Conservation (phyloP, 1,140 invertebrate genomes). For the Sweltsa coloradensis region DNA sequence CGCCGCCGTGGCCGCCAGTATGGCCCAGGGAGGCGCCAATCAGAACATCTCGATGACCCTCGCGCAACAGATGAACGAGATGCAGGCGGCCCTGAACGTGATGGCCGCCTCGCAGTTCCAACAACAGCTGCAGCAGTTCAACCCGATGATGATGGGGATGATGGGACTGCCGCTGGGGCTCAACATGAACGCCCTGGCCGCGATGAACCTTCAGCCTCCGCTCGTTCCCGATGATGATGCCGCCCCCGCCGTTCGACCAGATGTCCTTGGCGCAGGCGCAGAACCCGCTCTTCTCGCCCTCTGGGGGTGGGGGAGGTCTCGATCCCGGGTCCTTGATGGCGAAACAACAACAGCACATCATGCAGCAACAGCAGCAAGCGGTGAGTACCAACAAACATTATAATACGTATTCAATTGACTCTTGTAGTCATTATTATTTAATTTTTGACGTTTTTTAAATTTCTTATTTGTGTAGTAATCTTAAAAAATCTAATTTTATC, state of each 20-base stretch:
- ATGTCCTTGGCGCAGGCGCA: constrained; percentile 32
- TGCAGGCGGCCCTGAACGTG: constrained; percentile 74
- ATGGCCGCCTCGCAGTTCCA: constrained; percentile 69
- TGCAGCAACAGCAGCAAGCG: constrained; percentile 54
- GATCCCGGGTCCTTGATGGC: constrained; percentile 34
- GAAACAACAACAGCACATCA: constrained; percentile 54
- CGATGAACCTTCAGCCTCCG: constrained; percentile 78
- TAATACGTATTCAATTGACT: not conserved
- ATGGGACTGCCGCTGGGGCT: constrained; percentile 75
- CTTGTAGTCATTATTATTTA: not conserved
- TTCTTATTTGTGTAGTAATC: not conserved
- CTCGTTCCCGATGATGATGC: constrained; percentile 83
- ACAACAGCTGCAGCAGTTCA: constrained; percentile 64
- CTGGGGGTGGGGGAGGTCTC: constrained; percentile 19
- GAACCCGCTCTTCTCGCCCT: constrained; percentile 22
- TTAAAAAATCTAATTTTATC: not conserved
- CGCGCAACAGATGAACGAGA: constrained; percentile 69
- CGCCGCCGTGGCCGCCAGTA: not conserved
- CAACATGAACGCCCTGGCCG: constrained; percentile 68
- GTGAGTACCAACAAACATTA: constrained; percentile 13
- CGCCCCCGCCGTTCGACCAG: constrained; percentile 59
- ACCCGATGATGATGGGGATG: constrained; percentile 69
- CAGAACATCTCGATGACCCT: constrained; percentile 39
- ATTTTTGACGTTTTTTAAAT: not conserved
- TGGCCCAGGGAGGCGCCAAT: not conserved